Conservation (phyloP, 2,797 vertebrate species). For the Oophaga sylvatica region DNA sequence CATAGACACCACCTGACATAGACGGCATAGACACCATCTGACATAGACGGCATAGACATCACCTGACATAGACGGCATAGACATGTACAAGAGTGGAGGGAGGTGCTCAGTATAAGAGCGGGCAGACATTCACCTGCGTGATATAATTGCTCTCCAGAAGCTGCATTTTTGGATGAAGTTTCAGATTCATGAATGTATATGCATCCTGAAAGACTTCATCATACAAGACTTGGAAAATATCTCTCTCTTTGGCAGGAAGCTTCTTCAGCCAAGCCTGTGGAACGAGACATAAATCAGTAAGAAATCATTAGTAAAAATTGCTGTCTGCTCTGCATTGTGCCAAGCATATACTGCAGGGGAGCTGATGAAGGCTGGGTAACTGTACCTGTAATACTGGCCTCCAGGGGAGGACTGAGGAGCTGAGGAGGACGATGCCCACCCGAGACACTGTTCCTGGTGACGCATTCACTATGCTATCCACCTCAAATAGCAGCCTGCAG, state of each 20-base stretch:
- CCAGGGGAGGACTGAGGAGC: constrained; percentile 92
- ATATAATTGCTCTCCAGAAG: constrained; percentile 5
- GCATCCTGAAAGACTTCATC: neutral
- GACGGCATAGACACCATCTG: neutral
- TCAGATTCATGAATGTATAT: neutral
- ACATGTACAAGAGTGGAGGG: neutral
- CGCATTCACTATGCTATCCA: constrained; percentile 96
- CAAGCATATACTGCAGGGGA: too few relatives aligned
- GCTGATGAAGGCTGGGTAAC: neutral
- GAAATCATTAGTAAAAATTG: too few relatives aligned
- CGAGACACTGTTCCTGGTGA: constrained; percentile 96
- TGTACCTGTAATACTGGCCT: constrained; percentile 91
- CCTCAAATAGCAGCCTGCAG: constrained; percentile 96
- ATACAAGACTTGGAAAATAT: constrained; percentile 1
- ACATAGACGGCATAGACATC: neutral
- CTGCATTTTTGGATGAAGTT: constrained; percentile 1
- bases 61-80: neutral
- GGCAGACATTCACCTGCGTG: neutral
- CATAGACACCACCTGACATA: neutral
- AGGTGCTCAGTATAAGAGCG: neutral
- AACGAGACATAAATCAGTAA: neutral
- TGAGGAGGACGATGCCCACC: constrained; percentile 99
- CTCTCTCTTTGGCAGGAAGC: neutral
- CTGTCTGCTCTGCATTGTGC: too few relatives aligned
- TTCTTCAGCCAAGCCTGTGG: neutral